phyloP scores from a whole-genome alignment of 1,140 invertebrate genomes.

The Ctenoplectra terminalis region DNA sequence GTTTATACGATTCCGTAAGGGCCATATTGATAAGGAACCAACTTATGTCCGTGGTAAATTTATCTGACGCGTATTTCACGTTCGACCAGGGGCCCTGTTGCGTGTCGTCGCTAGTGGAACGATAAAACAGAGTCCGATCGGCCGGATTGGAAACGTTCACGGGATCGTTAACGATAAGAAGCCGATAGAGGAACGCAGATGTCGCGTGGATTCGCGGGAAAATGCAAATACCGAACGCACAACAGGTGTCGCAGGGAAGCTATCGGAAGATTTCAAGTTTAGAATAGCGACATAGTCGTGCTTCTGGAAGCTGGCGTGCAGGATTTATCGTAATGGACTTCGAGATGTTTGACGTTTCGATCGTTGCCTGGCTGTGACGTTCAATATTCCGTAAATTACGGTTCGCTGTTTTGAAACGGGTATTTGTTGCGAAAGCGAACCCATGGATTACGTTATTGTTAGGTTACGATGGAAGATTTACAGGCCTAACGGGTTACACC shows the following conservation, averaged over 20 bases:
- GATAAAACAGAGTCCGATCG: conserved; percentile 30
- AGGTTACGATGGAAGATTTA: neutral
- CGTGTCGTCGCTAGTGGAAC: neutral
- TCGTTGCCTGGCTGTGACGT: neutral
- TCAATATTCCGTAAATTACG: neutral
- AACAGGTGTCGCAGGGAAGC: conserved; percentile 29
- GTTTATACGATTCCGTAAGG: conserved; percentile 27
- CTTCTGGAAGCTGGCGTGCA: neutral
- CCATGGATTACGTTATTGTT: neutral
- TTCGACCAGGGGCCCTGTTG: neutral
- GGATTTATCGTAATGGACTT: conserved; percentile 13
- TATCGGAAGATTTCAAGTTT: neutral
- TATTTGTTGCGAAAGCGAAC: neutral
- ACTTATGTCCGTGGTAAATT: conserved; percentile 24
- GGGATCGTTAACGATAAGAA: conserved; percentile 41
- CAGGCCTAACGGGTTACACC: neutral
- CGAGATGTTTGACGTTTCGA: conserved; percentile 14
- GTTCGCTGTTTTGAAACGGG: neutral
- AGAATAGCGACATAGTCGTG: neutral
- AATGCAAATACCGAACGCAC: conserved; percentile 43
- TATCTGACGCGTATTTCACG: conserved; percentile 43
- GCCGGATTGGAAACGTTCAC: conserved; percentile 32
- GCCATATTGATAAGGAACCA: conserved; percentile 35
- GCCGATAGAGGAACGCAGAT: conserved; percentile 23
- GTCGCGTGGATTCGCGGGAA: conserved; percentile 10